phyloP scores from a whole-genome alignment of 2,888 invertebrate genomes.

The Stegana nigrithorax region DNA sequence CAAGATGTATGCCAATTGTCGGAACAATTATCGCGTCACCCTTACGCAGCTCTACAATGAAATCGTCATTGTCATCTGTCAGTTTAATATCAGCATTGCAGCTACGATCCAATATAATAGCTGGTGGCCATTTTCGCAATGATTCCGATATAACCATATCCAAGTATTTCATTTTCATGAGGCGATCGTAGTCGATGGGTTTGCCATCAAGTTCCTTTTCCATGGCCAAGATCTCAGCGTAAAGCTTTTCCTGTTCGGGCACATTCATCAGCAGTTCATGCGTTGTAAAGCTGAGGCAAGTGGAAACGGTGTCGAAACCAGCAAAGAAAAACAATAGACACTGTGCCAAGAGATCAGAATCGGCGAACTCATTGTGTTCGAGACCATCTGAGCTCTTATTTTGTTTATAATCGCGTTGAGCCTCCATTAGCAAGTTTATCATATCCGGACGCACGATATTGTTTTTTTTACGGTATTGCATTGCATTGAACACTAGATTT shows the following conservation, averaged over 20 bases:
- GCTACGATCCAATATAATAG: slow-evolving; percentile 67
- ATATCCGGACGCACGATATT: slow-evolving; percentile 69
- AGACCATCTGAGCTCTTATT: slow-evolving; percentile 33
- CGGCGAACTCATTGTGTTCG: slow-evolving; percentile 39
- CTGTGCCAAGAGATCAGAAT: slow-evolving; percentile 71
- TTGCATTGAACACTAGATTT: slow-evolving; percentile 61
- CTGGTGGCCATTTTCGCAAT: slow-evolving; percentile 71
- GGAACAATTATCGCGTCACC: slow-evolving; percentile 66
- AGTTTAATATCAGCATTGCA: slow-evolving; percentile 68
- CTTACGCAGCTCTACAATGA: slow-evolving; percentile 69
- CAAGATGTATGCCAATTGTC: slow-evolving; percentile 67
- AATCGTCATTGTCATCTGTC: slow-evolving; percentile 65
- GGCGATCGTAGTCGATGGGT: slow-evolving; percentile 70
- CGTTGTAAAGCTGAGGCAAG: slow-evolving; percentile 68
- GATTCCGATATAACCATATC: slow-evolving; percentile 71
- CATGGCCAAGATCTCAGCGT: slow-evolving; percentile 71
- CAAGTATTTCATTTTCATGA: slow-evolving; percentile 73
- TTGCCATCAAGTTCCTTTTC: slow-evolving; percentile 64
- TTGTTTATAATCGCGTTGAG: slow-evolving; percentile 53
- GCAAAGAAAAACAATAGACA: slow-evolving; percentile 71
- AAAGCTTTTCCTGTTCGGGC: slow-evolving; percentile 71
- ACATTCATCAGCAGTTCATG: slow-evolving; percentile 72
- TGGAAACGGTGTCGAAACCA: slow-evolving; percentile 69
- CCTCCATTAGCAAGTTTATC: slow-evolving; percentile 71
- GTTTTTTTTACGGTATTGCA: slow-evolving; percentile 59